Base-by-base conservation (phyloP, 2,888 invertebrate species). In the Digitonthophagus gazella region DNA sequence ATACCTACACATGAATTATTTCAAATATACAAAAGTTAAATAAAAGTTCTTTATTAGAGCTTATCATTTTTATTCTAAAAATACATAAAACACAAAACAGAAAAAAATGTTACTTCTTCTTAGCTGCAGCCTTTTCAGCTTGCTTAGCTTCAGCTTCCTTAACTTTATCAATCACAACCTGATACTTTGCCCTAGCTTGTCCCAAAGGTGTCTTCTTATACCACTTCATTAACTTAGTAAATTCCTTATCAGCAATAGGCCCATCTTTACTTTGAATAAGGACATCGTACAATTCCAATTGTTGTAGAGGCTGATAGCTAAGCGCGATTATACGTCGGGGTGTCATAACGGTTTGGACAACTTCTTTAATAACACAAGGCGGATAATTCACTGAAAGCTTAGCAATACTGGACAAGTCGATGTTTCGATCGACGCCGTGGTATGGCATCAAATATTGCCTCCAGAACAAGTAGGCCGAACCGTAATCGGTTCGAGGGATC, bases 341-440 rank as follows among this genome's bases (percentile, higher is more conserved):
- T 19, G 78, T 79, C 71, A 90, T 70, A 2, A 88, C 77, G 11
- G 75, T 78, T 6, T 84, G 77, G 0, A 88, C 76, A 0, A 83
- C 83, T 61, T 83, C 78, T 72, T 75, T 83, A 16, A 90, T 84
- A 2, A 83, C 79, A 8, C 85, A 80, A 15, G 89, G 78, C 14
- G 88, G 86, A 75, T 86, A 87, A 0, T 87, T 87, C 64, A 83
- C 76, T 4, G 89, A 81, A 22, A 84, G 78, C 75, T 84, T 87
- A 0, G 89, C 86, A 54, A 88, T 75, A 66, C 85, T 82, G 19
- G 89, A 87, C 0, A 88, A 81, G 73, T 90, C 84, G 73, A 90
- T 85, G 67, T 87, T 84, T 28, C 89, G 83, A 73, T 86, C 81
- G 0, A 91, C 79, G 0, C 84, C 86, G 64, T 88, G 88, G 77